Conservation (phyloP, 2,113 vertebrate species). For the Lucifuga dentata region DNA sequence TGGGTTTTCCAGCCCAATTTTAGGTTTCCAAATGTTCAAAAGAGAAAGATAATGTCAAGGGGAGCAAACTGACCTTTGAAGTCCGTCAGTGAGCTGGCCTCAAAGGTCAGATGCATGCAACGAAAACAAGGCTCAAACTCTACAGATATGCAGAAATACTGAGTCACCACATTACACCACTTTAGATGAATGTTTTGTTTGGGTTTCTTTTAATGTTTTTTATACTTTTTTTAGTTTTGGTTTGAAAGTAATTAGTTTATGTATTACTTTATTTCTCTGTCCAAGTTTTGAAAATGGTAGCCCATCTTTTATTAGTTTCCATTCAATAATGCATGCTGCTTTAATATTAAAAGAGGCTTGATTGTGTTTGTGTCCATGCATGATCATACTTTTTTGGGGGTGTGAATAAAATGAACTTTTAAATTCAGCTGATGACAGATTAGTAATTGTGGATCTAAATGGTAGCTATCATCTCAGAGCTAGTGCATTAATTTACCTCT, state of each 20-base stretch:
- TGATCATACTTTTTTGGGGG: conserved; percentile 10
- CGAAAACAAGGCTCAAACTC: conserved; percentile 11
- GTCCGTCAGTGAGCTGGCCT: not conserved
- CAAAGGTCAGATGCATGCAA: conserved; percentile 15
- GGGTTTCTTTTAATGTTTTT: not conserved
- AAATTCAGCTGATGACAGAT: not conserved
- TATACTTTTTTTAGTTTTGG: too few species aligned
- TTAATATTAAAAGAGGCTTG: conserved; percentile 26
- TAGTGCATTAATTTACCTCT: conserved; percentile 49
- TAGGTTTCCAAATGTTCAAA: not conserved
- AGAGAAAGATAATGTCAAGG: not conserved
- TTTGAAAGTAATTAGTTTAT: too few species aligned
- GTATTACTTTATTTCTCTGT: not conserved
- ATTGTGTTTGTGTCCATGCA: not conserved
- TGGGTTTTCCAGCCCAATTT: not conserved
- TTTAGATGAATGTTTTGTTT: not conserved
- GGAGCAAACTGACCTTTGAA: not conserved
- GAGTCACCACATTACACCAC: not conserved
- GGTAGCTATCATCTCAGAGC: conserved; percentile 44
- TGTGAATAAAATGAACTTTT: conserved; percentile 14
- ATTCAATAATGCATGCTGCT: conserved; percentile 10
- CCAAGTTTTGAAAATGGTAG: not conserved
- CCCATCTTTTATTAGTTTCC: conserved; percentile 19
- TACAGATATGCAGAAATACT: not conserved
- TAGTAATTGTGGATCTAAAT: conserved; percentile 27